These are phyloP conservation scores for Macaria notata DNA, from an alignment of 2,888 invertebrate species.

Conservation along the genomic window DNA sequence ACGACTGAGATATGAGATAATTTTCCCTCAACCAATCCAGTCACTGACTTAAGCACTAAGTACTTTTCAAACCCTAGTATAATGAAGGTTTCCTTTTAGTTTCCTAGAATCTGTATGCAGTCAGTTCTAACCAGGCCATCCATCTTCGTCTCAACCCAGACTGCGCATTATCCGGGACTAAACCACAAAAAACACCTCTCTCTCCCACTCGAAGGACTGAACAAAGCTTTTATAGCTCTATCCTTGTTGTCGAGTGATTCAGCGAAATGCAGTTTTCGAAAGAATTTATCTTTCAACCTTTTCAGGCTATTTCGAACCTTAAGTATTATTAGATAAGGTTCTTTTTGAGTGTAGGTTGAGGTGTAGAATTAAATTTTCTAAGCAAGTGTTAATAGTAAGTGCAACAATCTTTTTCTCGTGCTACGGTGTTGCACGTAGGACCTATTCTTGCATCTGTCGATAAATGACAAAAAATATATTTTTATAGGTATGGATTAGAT, in stretches of 20 bases:
- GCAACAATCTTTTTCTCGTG: slow-evolving; percentile 66
- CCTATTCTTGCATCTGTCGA: not conserved
- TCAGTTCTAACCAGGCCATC: slow-evolving; percentile 68
- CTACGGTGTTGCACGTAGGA: slow-evolving; percentile 17
- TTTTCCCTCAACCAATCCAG: no score
- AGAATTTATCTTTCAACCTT: slow-evolving; percentile 45
- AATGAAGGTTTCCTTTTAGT: not conserved
- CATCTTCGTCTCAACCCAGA: slow-evolving; percentile 76
- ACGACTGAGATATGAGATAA: no score
- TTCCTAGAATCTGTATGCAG: slow-evolving; percentile 42
- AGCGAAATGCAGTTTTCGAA: slow-evolving; percentile 54
- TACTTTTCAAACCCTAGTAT: no score
- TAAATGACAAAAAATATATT: not conserved
- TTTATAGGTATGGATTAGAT: no score
- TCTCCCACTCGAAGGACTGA: slow-evolving; percentile 47
- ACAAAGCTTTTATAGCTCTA: slow-evolving; percentile 41
- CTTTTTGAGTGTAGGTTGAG: slow-evolving; percentile 4
- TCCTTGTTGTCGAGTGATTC: slow-evolving; percentile 69
- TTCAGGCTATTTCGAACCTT: slow-evolving; percentile 6
- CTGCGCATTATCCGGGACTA: slow-evolving; percentile 64
- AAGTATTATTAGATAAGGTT: slow-evolving; percentile 20
- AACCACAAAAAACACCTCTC: slow-evolving; percentile 46
- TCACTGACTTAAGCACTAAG: no score
- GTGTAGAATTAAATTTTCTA: slow-evolving; percentile 62
- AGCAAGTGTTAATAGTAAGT: slow-evolving; percentile 67